phyloP scores from a whole-genome alignment of 2,888 invertebrate genomes.

The Dicyrtomina minuta region DNA sequence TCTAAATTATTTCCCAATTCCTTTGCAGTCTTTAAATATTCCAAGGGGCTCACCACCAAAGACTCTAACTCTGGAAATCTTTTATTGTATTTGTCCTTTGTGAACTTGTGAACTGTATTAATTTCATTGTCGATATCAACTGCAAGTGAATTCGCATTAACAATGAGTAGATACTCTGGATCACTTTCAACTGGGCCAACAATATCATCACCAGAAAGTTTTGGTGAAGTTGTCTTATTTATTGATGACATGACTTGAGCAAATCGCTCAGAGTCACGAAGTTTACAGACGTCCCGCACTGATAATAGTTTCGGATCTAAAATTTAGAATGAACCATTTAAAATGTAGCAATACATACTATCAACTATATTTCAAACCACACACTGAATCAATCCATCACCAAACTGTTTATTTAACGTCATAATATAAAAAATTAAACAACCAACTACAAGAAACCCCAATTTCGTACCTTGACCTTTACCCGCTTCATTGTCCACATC shows the following conservation, averaged over 20 bases:
- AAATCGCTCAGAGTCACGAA: slow-evolving; percentile 78
- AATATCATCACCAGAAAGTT: slow-evolving; percentile 71
- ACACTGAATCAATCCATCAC: no score
- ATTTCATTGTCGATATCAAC: slow-evolving; percentile 93
- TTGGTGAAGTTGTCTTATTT: slow-evolving; percentile 62
- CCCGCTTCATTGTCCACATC: no score
- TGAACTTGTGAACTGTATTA: slow-evolving; percentile 70
- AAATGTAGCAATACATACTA: no score
- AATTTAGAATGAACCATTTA: no score
- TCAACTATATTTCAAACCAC: no score
- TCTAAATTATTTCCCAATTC: slow-evolving; percentile 95
- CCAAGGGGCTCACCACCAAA: slow-evolving; percentile 86
- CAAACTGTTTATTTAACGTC: no score
- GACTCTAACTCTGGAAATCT: slow-evolving; percentile 97
- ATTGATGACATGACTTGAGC: slow-evolving; percentile 71
- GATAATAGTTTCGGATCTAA: slow-evolving; percentile 58
- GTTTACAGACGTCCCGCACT: slow-evolving; percentile 83
- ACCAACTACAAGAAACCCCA: no score
- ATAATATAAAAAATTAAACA: no score
- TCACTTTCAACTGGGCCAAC: slow-evolving; percentile 92
- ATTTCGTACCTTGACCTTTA: no score
- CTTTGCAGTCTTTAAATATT: slow-evolving; percentile 88
- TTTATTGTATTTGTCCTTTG: slow-evolving; percentile 93
- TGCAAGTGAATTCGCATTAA: slow-evolving; percentile 94
- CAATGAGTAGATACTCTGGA: slow-evolving; percentile 94